Percentiles rank a stretch among this genome's conserved stretches.
These are phyloP conservation scores for Lutraria rhynchaena DNA, from an alignment of 1,140 invertebrate species.

Conservation along the genomic window DNA sequence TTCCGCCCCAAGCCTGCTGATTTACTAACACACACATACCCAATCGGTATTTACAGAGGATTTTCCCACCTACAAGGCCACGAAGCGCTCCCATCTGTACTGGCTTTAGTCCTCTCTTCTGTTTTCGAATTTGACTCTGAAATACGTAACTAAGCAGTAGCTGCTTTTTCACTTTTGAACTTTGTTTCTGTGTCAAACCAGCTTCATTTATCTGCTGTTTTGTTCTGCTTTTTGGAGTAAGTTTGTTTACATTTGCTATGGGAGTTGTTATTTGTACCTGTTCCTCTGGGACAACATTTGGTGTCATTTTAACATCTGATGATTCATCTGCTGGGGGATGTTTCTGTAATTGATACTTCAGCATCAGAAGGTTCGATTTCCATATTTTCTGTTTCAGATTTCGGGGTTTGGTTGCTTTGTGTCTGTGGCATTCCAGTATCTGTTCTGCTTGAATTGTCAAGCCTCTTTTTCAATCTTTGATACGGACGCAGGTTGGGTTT, in stretches of 20 bases:
- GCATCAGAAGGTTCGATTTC: too few species aligned
- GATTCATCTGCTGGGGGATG: too few species aligned
- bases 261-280: too few species aligned
- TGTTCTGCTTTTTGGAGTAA: neutral
- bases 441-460: too few species aligned
- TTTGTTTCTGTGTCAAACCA: neutral
- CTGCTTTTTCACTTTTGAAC: neutral
- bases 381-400: neutral
- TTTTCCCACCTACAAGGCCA: neutral
- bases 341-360: too few species aligned
- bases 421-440: too few species aligned
- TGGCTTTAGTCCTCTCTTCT: neutral
- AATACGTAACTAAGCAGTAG: neutral
- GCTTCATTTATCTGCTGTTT: neutral
- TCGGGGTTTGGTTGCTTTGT: conserved; percentile 7
- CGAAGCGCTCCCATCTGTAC: neutral
- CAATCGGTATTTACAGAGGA: neutral
- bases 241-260: neutral
- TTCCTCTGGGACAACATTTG: too few species aligned
- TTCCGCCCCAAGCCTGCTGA: neutral
- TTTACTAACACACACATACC: neutral
- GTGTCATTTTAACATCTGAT: too few species aligned
- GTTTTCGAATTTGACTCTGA: neutral
- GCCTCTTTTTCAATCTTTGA: too few species aligned
- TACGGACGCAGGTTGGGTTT: conserved; percentile 12